phyloP scores from a whole-genome alignment of 2,888 invertebrate species.

The Theristus sp. region DNA sequence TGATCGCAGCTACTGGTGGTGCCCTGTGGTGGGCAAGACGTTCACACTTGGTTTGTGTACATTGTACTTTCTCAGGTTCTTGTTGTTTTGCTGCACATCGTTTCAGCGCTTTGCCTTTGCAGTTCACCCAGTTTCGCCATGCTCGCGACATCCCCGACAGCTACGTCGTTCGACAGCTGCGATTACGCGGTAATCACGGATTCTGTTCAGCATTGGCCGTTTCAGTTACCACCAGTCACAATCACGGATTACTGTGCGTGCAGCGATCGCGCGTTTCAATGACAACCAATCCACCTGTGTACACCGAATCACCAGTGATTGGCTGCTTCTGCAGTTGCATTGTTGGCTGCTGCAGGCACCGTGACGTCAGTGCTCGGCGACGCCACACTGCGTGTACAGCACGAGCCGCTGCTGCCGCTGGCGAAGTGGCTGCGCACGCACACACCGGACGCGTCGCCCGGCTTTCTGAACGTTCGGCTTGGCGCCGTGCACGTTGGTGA shows the following conservation, averaged over 20 bases:
- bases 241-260: too few relatives aligned
- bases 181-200: too few relatives aligned
- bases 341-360: too few relatives aligned
- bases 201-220: too few relatives aligned
- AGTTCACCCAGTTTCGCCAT: background rate
- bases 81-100: too few relatives aligned
- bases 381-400: background rate
- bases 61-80: too few relatives aligned
- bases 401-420: background rate
- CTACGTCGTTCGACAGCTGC: background rate
- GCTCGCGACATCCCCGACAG: background rate
- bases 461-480: background rate
- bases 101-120: too few relatives aligned
- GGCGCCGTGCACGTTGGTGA: background rate
- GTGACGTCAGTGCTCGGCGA: background rate
- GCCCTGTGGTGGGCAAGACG: background rate
- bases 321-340: too few relatives aligned
- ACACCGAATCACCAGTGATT: too few relatives aligned
- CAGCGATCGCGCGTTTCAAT: too few relatives aligned
- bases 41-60: background rate
- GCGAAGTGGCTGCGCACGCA: background rate
- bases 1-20: background rate
- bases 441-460: background rate
- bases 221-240: too few relatives aligned
- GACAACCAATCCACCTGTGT: too few relatives aligned